Evolutionary conservation across 2,888 invertebrate genomes (phyloP).

Genomic region (Lacanobia oleracea): DNA sequence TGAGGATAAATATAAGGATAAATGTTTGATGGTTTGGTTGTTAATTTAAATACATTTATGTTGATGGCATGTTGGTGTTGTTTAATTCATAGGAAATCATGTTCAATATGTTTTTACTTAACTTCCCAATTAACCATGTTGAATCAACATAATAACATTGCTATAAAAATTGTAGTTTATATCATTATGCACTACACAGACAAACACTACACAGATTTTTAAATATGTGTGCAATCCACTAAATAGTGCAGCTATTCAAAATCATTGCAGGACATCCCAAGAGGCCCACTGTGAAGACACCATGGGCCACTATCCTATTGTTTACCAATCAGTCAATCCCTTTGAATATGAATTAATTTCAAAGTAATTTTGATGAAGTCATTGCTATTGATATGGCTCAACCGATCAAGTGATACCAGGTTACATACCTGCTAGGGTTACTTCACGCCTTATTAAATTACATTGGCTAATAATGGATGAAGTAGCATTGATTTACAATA

Average conservation of each 20-base stretch:
- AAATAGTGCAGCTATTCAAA: not conserved
- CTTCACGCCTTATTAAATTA: slow-evolving; percentile 50
- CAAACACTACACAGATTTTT: not conserved
- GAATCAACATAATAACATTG: not conserved
- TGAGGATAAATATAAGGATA: slow-evolving; percentile 38
- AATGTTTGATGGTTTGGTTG: not conserved
- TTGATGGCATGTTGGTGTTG: not conserved
- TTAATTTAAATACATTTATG: slow-evolving; percentile 30
- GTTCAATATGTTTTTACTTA: slow-evolving; percentile 2
- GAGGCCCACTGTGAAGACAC: slow-evolving; percentile 5
- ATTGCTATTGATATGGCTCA: slow-evolving; percentile 38
- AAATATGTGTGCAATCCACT: not conserved
- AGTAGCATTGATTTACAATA: slow-evolving; percentile 14
- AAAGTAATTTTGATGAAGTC: slow-evolving; percentile 32
- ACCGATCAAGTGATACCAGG: slow-evolving; percentile 32
- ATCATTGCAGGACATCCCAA: not conserved
- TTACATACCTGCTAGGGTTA: slow-evolving; percentile 43
- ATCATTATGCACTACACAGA: not conserved
- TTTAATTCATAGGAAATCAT: slow-evolving; percentile 26
- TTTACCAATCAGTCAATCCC: slow-evolving; percentile 6
- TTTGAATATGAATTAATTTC: slow-evolving; percentile 40
- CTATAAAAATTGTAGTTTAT: not conserved
- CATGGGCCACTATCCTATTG: not conserved
- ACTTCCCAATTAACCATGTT: not conserved
- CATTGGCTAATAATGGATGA: slow-evolving; percentile 28